Evolutionary conservation across 2,888 invertebrate species (phyloP).

Genomic region (Eilema caniola): DNA sequence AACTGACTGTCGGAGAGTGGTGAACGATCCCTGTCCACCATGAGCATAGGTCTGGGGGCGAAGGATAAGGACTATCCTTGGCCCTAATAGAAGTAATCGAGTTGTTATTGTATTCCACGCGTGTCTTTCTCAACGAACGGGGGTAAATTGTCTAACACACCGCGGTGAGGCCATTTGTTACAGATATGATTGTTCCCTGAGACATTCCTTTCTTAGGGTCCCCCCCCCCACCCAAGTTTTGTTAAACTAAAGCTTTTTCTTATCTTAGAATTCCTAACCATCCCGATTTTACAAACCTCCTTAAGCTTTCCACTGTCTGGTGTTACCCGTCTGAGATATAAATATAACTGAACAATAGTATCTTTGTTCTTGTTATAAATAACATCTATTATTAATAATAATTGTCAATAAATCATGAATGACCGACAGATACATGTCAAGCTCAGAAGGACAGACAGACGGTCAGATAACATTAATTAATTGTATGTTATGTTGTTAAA

Average conservation of each 20-base stretch:
- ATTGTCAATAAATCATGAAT: conserved; percentile 45
- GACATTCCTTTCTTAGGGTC: too few species aligned
- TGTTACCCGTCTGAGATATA: conserved; percentile 2
- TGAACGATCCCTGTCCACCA: too few species aligned
- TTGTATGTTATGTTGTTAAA: conserved; percentile 50
- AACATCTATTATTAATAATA: conserved; percentile 40
- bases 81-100: too few species aligned
- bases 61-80: too few species aligned
- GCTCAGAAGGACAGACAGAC: conserved; percentile 48
- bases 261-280: background rate
- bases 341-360: conserved; percentile 30
- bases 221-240: background rate
- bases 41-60: too few species aligned
- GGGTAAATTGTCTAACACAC: too few species aligned
- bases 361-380: conserved; percentile 28
- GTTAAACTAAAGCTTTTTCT: background rate
- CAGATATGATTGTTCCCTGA: too few species aligned
- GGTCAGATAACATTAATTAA: conserved; percentile 54
- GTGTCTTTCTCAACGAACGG: too few species aligned
- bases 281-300: background rate
- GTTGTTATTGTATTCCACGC: too few species aligned
- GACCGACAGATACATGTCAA: conserved; percentile 49
- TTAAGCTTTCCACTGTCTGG: background rate
- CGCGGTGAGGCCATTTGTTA: too few species aligned
- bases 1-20: too few species aligned